phyloP scores from a whole-genome alignment of 2,888 invertebrate species.

The Coenonympha arcania region DNA sequence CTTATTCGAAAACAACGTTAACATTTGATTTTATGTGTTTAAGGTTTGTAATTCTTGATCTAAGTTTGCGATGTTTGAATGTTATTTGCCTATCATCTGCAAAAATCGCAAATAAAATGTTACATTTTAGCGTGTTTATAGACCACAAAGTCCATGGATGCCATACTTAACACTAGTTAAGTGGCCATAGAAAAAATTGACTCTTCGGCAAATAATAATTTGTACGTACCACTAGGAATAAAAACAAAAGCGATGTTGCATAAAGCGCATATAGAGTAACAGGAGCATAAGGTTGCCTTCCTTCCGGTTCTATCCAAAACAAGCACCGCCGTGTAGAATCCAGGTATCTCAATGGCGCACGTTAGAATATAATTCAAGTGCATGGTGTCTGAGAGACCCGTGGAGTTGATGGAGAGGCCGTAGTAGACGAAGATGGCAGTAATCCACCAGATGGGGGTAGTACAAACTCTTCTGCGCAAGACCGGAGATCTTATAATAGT shows the following conservation, averaged over 20 bases:
- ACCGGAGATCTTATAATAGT: slow-evolving; percentile 64
- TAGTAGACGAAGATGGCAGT: slow-evolving; percentile 79
- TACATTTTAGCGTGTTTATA: no score
- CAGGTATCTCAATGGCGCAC: slow-evolving; percentile 78
- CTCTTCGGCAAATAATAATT: no score
- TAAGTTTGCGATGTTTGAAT: no score
- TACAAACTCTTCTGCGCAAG: slow-evolving; percentile 64
- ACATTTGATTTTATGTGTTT: no score
- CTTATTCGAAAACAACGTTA: no score
- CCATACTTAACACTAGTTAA: no score
- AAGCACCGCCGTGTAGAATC: slow-evolving; percentile 74
- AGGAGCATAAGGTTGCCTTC: slow-evolving; percentile 71
- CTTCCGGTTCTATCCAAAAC: slow-evolving; percentile 76
- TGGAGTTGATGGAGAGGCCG: slow-evolving; percentile 78
- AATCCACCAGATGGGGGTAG: slow-evolving; percentile 78
- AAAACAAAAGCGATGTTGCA: slow-evolving; percentile 30
- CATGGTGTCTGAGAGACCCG: slow-evolving; percentile 76
- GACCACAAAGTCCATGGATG: no score
- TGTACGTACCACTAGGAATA: slow-evolving; percentile 31
- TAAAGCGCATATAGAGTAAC: slow-evolving; percentile 46
- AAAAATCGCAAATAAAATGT: no score
- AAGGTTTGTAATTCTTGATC: no score
- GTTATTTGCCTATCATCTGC: no score
- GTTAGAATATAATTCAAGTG: slow-evolving; percentile 78
- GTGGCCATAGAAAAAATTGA: no score